Percentiles rank a stretch among this genome's conserved stretches.
Evolutionary conservation across 2,888 invertebrate genomes (phyloP).

Genomic region (Tiphia femorata): DNA sequence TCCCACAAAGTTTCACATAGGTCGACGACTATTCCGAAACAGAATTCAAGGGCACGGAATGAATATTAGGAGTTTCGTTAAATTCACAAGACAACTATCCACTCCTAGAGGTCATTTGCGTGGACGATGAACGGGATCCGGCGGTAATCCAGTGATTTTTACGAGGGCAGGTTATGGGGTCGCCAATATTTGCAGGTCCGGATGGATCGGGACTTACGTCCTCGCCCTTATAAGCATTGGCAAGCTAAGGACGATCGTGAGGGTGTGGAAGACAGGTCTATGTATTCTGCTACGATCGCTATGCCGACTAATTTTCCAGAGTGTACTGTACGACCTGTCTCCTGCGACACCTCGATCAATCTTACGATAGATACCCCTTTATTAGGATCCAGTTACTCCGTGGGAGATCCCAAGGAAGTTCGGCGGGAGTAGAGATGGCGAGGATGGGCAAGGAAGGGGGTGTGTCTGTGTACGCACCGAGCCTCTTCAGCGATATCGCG

Average conservation of each 20-base stretch:
- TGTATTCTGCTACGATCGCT: slow-evolving; percentile 30
- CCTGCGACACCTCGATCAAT: background rate
- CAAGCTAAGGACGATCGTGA: slow-evolving; percentile 14
- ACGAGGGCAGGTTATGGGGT: slow-evolving; percentile 52
- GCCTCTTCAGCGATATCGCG: too few species aligned
- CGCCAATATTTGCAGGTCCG: slow-evolving; percentile 59
- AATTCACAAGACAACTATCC: too few species aligned
- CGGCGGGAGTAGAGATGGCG: too few species aligned
- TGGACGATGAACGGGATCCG: slow-evolving; percentile 39
- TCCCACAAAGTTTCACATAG: too few species aligned
- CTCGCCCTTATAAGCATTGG: slow-evolving; percentile 12
- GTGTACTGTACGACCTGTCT: slow-evolving; percentile 24
- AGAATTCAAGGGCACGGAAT: too few species aligned
- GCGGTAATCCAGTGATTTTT: slow-evolving; percentile 60
- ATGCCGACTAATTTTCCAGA: slow-evolving; percentile 47
- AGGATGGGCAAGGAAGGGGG: too few species aligned
- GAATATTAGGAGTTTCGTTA: too few species aligned
- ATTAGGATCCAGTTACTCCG: background rate
- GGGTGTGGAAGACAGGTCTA: slow-evolving; percentile 25
- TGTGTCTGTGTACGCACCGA: too few species aligned
- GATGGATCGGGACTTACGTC: slow-evolving; percentile 36
- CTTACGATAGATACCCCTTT: background rate
- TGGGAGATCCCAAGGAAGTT: too few species aligned
- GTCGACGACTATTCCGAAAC: too few species aligned
- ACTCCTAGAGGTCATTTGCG: too few species aligned